Evolutionary conservation across 1,140 invertebrate genomes (phyloP).

Genomic region (Meloidogyne floridensis): DNA sequence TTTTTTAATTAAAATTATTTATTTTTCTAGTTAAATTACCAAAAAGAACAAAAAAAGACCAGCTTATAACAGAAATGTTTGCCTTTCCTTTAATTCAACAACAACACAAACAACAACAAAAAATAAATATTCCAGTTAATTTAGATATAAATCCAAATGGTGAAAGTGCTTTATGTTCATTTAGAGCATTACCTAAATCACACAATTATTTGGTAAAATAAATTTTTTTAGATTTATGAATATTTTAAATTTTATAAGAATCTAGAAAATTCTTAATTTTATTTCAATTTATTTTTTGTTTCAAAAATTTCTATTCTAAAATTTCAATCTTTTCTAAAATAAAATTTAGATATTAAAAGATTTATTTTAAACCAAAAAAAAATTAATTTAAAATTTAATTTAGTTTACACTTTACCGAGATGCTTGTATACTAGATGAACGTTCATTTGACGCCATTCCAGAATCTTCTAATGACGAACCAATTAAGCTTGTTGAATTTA

Average conservation of each 20-base stretch:
- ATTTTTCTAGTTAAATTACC: slow-evolving; percentile 10
- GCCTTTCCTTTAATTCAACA: slow-evolving; percentile 6
- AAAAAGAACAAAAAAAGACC: slow-evolving; percentile 15
- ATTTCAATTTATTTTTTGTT: too few species aligned
- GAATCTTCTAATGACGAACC: slow-evolving; percentile 29
- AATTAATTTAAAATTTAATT: not conserved
- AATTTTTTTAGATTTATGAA: not conserved
- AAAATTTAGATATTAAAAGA: too few species aligned
- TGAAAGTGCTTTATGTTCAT: not conserved
- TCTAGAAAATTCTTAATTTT: too few species aligned
- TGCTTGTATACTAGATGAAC: slow-evolving; percentile 34
- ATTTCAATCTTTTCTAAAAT: too few species aligned
- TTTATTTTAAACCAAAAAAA: too few species aligned
- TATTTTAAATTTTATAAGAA: too few species aligned
- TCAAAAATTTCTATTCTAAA: too few species aligned
- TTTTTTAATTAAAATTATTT: not conserved
- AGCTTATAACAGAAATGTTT: not conserved
- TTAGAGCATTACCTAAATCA: not conserved
- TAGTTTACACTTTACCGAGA: slow-evolving; percentile 37
- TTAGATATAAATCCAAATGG: not conserved
- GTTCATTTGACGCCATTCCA: slow-evolving; percentile 28
- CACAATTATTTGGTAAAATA: not conserved
- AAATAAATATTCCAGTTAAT: slow-evolving; percentile 1
- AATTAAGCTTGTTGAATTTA: slow-evolving; percentile 33
- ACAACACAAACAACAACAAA: not conserved